Conservation (phyloP, 1,140 invertebrate species). For the Drosophila varians region DNA sequence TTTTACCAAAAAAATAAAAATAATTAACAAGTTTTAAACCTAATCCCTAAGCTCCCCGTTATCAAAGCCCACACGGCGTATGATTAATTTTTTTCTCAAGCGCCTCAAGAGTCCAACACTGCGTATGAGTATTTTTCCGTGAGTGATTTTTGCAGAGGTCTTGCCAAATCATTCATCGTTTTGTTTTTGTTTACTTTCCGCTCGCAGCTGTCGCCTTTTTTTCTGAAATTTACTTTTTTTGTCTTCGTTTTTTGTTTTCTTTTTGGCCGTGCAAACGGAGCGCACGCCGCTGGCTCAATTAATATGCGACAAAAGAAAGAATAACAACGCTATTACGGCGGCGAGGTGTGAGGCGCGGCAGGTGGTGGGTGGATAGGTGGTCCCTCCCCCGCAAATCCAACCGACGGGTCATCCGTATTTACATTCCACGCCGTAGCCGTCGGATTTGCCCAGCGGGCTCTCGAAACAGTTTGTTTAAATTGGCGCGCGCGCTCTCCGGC, state of each 20-base stretch:
- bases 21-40: background rate
- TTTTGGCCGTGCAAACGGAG: conserved; percentile 54
- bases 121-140: conserved; percentile 15
- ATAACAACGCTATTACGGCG: conserved; percentile 21
- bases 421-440: conserved; percentile 5
- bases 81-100: background rate
- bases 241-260: background rate
- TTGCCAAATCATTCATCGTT: conserved; percentile 3
- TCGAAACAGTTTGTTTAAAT: conserved; percentile 62
- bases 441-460: conserved; percentile 11
- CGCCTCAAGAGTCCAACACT: background rate
- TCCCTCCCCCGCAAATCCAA: conserved; percentile 11
- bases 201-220: conserved; percentile 27
- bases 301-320: conserved; percentile 57
- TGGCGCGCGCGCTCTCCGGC: conserved; percentile 53
- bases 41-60: too few species aligned
- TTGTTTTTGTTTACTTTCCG: conserved; percentile 44
- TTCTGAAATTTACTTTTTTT: background rate
- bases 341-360: background rate
- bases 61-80: conserved; percentile 6
- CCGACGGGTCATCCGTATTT: conserved; percentile 10
- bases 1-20: background rate
- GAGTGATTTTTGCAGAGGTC: conserved; percentile 10
- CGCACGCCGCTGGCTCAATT: conserved; percentile 58
- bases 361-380: background rate